Base-by-base conservation (phyloP, 2,888 invertebrate species). In the Idaea dimidiata region DNA sequence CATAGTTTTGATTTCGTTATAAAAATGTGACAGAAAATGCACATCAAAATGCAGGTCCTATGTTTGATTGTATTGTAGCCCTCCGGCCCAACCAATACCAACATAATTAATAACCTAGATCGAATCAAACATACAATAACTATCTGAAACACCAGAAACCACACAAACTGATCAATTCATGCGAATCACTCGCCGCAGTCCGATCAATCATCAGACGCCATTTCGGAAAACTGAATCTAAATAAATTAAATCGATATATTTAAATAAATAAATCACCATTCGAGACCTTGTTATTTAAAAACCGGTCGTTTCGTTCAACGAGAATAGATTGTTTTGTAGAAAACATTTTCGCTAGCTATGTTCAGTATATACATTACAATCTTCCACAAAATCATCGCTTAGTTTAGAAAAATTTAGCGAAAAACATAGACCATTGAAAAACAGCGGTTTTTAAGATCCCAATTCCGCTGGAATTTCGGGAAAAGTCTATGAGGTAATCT, bases 101-200 rank as follows among this genome's bases (percentile, higher is more conserved):
- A 24, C 24, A 24, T 24, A 43, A 2, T 43, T 14, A 43, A 8
- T 43, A 32, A 43, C 17, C 16, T 54, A 53, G 8, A 43, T 43
- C 14, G 43, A 43, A 10, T 24, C 5, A 1, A n/a, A 8, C 32
- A 32, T 43, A 43, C 8, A 43, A 43, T 43, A 56, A 69, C 61
- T 66, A 63, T 61, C 58, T 58, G 16, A 66, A 62, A 14, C 43
- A 64, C 60, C 71, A 68, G 5, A 56, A 56, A 56, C 17, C 56
- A 17, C 56, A 17, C 17, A 56, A 56, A 17, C 18, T 56, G 17
- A 17, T 31, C 24, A 57, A 57, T 18, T 24, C n/a, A 57, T 31
- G 8, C 57, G 31, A 31, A 31, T 31, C 18, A 57, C 24, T 57
- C 31, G 18, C 24, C 24, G 31, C n/a, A 18, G 14, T 54, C 16